A percentile compares a stretch with the other conserved stretches of the same genome.
Conservation (phyloP, 2,113 vertebrate genomes). For the Phaethon lepturus region DNA sequence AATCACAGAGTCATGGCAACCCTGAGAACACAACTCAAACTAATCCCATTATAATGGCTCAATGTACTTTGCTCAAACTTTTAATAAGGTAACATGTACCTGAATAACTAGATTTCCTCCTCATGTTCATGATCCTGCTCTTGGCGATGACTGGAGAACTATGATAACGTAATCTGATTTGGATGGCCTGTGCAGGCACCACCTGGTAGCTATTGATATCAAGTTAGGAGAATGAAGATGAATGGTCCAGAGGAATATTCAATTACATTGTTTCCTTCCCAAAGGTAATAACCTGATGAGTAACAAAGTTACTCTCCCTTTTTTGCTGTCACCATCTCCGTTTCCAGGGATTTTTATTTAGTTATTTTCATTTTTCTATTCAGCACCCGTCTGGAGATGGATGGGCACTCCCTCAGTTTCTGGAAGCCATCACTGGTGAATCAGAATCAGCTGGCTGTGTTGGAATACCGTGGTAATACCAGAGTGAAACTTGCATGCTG, state of each 20-base stretch:
- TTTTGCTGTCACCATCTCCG: conserved; percentile 29
- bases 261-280: conserved; percentile 58
- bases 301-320: conserved; percentile 49
- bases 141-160: conserved; percentile 54
- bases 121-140: conserved; percentile 33
- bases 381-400: conserved; percentile 15
- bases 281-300: conserved; percentile 54
- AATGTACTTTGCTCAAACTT: conserved; percentile 68
- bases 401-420: background rate
- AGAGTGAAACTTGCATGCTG: background rate
- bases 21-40: conserved; percentile 22
- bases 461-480: background rate
- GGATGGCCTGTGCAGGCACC: conserved; percentile 34
- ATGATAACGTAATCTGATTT: conserved; percentile 70
- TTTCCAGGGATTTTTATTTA: conserved; percentile 57
- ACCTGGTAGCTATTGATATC: conserved; percentile 64
- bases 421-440: conserved; percentile 3
- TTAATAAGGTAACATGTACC: conserved; percentile 69
- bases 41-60: conserved; percentile 53
- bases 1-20: conserved; percentile 44
- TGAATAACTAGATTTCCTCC: conserved; percentile 71
- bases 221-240: conserved; percentile 65
- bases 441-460: background rate
- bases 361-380: conserved; percentile 60
- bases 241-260: conserved; percentile 57